Evolutionary conservation across 1,140 invertebrate genomes (phyloP).

Genomic region (Halictus rubicundus): DNA sequence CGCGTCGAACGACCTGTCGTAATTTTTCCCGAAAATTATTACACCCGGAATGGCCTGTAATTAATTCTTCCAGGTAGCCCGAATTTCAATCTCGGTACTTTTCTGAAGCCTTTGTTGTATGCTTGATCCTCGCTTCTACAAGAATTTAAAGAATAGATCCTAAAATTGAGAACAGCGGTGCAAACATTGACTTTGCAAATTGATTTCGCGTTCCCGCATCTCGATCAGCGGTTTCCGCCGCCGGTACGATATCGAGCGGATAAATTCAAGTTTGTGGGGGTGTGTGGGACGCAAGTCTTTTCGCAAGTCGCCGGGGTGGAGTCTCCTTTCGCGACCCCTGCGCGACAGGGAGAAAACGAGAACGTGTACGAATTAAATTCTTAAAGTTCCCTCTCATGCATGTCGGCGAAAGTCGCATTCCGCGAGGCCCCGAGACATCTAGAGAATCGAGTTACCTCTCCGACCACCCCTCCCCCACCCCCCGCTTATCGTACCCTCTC

Average conservation of each 20-base stretch:
- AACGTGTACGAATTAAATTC: constrained; percentile 79
- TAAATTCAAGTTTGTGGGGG: too few relatives aligned
- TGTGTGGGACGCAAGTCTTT: neutral
- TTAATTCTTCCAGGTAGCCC: too few relatives aligned
- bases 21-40: neutral
- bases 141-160: too few relatives aligned
- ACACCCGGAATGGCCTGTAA: too few relatives aligned
- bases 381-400: constrained; percentile 79
- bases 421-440: constrained; percentile 73
- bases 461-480: constrained; percentile 22
- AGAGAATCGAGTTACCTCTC: constrained; percentile 47
- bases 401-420: constrained; percentile 78
- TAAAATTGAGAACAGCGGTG: too few relatives aligned
- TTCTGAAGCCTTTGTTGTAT: too few relatives aligned
- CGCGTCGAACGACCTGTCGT: neutral
- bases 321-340: neutral
- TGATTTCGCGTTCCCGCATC: too few relatives aligned
- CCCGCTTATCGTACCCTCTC: neutral
- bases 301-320: neutral
- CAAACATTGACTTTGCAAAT: too few relatives aligned
- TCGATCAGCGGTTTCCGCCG: too few relatives aligned
- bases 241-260: too few relatives aligned
- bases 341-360: neutral
- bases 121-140: too few relatives aligned
- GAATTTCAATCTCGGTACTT: too few relatives aligned